Evolutionary conservation across 2,797 vertebrate species (phyloP).

Genomic region (Sciurus carolinensis): DNA sequence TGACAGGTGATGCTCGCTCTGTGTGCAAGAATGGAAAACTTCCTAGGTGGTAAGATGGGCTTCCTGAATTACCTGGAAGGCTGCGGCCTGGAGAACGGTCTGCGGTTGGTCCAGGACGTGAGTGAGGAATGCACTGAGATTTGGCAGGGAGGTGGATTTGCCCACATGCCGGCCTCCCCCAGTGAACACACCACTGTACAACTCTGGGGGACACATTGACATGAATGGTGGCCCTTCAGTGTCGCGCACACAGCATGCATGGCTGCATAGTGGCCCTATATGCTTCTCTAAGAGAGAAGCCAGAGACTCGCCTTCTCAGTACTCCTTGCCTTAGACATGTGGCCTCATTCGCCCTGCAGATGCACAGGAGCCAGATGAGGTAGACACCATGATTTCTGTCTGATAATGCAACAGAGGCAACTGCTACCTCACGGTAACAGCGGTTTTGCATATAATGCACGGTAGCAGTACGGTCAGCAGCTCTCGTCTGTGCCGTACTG

Average conservation of each 20-base stretch:
- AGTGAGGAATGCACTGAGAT: background rate
- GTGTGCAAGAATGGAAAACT: background rate
- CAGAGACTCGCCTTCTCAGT: background rate
- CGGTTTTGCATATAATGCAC: background rate
- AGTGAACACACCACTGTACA: too few relatives aligned
- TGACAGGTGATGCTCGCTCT: background rate
- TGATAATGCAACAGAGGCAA: background rate
- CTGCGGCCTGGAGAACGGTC: background rate
- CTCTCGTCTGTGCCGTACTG: rapidly evolving
- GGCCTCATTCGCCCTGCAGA: background rate
- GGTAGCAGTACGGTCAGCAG: background rate
- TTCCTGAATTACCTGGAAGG: background rate
- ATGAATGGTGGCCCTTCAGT: background rate
- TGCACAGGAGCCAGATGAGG: background rate
- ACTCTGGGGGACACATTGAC: background rate
- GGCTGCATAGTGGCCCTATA: background rate
- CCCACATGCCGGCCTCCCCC: rapidly evolving
- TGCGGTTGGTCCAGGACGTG: too few relatives aligned
- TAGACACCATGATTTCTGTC: too few relatives aligned
- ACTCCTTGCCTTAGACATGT: background rate
- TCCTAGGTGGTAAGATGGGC: background rate
- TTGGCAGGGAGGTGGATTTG: background rate
- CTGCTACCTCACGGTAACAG: background rate
- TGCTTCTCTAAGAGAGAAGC: background rate
- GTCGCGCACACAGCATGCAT: background rate